Base-by-base conservation (phyloP, 1,140 invertebrate species). In the Glossosoma conforme region DNA sequence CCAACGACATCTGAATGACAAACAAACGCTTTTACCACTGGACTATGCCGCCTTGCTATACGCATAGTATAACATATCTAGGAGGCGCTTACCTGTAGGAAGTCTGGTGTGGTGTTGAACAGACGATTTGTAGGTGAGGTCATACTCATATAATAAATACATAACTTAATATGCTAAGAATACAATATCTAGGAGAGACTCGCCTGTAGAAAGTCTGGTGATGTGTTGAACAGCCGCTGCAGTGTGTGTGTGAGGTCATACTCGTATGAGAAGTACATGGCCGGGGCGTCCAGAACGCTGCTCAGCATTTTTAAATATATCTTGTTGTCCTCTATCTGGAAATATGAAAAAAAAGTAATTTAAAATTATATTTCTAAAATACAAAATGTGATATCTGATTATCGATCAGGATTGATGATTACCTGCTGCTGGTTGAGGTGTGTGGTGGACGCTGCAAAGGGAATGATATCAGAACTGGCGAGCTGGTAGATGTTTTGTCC, bases 201-300 rank as follows among this genome's bases (percentile, higher is more conserved):
- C n/a, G n/a, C 84, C 65, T 84, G 79, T 44, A 86, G 69, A 67
- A 94, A 96, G 52, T 93, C 88, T 2, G 89, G 85, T 13, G 84
- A 81, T n/a, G 90, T 89, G 42, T 91, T 89, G 60, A 93, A 85
- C 24, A 97, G 74, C 40, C 91, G 77, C 66, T 98, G 96, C 61
- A 97, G 74, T 0, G 90, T 85, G 65, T 97, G 93, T 24, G 91
- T 96, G 14, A 99, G 65, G 72, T 99, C 95, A 65, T 94, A 96
- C 1, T 87, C 85, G 52, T 94, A 87, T 21, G 92, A 96, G 72
- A 91, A 97, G 68, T 97, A 97, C 57, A 92, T 91, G 55, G 82
- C 81, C 6, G 89, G 89, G 9, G 85, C 87, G 36, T 83, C 81
- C 42, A 97, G 68, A 0, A 89, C 82, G 45, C 77, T 72, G 25